Conservation (phyloP, 1,140 invertebrate species). For the Drosophila virilis region DNA sequence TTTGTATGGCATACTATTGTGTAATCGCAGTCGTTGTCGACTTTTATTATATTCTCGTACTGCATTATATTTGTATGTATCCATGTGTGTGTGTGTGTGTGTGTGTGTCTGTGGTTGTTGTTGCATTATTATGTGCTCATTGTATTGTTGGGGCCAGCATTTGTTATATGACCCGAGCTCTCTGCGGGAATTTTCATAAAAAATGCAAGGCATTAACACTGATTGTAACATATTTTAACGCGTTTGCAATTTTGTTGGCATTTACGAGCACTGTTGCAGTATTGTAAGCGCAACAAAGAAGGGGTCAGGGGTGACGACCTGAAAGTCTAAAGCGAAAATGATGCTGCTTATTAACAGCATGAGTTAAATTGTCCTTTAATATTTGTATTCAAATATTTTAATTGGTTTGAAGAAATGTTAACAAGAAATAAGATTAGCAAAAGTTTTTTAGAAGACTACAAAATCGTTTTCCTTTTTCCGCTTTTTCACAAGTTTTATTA, state of each 20-base stretch:
- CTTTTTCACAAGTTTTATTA: too few relatives aligned
- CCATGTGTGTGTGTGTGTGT: conserved; percentile 9
- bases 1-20: conserved; percentile 68
- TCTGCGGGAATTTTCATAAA: conserved; percentile 72
- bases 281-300: neutral
- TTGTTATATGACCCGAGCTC: conserved; percentile 31
- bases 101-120: conserved; percentile 26
- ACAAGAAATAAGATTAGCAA: too few relatives aligned
- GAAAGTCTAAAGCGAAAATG: neutral
- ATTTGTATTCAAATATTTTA: neutral
- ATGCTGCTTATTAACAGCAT: conserved; percentile 21
- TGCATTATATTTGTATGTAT: conserved; percentile 24
- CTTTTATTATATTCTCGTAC: conserved; percentile 58
- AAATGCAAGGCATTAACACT: conserved; percentile 77
- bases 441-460: too few relatives aligned
- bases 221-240: conserved; percentile 78
- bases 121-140: conserved; percentile 71
- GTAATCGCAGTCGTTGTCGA: conserved; percentile 42
- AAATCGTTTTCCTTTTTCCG: too few relatives aligned
- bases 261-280: conserved; percentile 44
- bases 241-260: conserved; percentile 46
- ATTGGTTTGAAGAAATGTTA: too few relatives aligned
- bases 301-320: neutral
- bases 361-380: neutral
- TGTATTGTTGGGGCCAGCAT: conserved; percentile 41